Evolutionary conservation across 2,113 vertebrate species (phyloP), one percentile per base, ranked within the genome.

Genomic region (Hystrix brachyura): DNA sequence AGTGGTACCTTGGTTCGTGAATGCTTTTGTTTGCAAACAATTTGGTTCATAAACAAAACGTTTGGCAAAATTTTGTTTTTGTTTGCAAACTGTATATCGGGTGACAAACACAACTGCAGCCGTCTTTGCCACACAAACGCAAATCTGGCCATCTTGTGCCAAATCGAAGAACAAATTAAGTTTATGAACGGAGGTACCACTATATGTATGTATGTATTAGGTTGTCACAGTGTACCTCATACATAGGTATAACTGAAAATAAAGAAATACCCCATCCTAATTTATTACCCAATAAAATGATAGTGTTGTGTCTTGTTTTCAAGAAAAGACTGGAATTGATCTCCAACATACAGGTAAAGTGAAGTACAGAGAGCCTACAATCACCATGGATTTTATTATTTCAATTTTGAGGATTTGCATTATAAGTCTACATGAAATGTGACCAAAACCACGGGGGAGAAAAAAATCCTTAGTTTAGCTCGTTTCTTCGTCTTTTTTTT

Each of bases 351-450:
- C 4, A 78, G 25, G 25, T 78, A 67, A 72, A 59, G 67, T 53
- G 43, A 93, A 59, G 51, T 34, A 1, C 64, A 3, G 60, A 90
- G 91, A 65, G 57, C 62, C 10, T 4, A 29, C 1, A 59, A 0
- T 92, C 64, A 74, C 5, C 29, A 1, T 94, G 67, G 34, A 34
- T 94, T 94, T 79, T 69, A 85, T 15, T 81, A 74, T 88, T 88
- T 92, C 67, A 57, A 0, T 84, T 62, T 19, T 5, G 95, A 57
- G 8, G 78, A 85, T 94, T 81, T 87, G 32, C 84, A 15, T 38
- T 55, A 93, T 60, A 79, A 80, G 11, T 64, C 21, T 29, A 25
- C 14, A 53, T 87, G 62, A 69, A 38, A 53, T 72, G 43, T 53
- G 21, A 88, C 23, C 23, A n/a, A 87, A 84, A 79, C 46, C 14